Evolutionary conservation across 1,140 invertebrate species (phyloP), one percentile per base, ranked within the genome.

Genomic region (Mesaphorura yosii): DNA sequence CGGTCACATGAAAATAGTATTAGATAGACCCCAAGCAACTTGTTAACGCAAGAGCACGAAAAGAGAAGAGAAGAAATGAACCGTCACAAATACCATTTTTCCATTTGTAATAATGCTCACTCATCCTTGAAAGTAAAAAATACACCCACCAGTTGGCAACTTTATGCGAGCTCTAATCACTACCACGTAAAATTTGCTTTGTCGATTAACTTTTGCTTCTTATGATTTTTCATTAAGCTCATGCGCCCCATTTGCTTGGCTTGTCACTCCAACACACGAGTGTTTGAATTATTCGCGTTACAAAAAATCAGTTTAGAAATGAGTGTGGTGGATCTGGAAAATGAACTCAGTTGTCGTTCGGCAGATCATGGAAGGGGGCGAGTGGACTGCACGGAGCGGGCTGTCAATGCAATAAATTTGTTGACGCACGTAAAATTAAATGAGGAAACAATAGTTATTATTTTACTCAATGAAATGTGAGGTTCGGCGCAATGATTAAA

Each of bases 51-150:
- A n/a, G n/a, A n/a, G n/a, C n/a, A n/a, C n/a, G n/a, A n/a, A n/a
- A n/a, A n/a, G n/a, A n/a, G n/a, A n/a, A n/a, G n/a, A n/a, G n/a
- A 59, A 53, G 57, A 59, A 55, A 59, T 58, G 57, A 58, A 58
- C 29, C 57, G 52, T 55, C 54, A 56, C 53, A 60, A 60, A 56
- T 56, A 56, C 46, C 54, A 56, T 60, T 56, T 34, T 58, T 59
- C 57, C 53, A 59, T 56, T 56, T 60, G 50, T 60, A 60, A 60
- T 60, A 60, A 60, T 54, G 55, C 53, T 56, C 50, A 60, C 53
- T 60, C 53, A 52, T 60, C 53, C 57, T 48, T 56, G 58, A 56
- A 60, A 60, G 57, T 53, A 48, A 42, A n/a, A n/a, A n/a, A n/a
- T n/a, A n/a, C 41, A 51, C 58, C 53, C 56, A 53, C 53, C 56